Evolutionary conservation across 2,888 invertebrate species (phyloP), one percentile per base, ranked within the genome.

Genomic region (Clusia tigrina): DNA sequence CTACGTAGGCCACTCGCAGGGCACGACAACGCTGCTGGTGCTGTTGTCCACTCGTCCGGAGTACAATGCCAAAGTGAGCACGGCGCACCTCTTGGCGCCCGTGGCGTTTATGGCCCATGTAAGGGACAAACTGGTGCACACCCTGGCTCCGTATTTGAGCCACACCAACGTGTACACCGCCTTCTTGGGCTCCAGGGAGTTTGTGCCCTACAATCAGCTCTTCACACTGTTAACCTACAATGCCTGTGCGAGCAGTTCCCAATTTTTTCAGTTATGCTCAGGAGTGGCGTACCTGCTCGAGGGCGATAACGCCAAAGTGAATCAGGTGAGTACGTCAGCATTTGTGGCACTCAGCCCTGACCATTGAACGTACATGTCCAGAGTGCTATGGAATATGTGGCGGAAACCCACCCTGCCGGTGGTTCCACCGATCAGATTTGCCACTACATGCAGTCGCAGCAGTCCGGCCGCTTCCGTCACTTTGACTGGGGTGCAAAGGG

Each of bases 131-230:
- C 51, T 77, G 9, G 77, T 87, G 5, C 75, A 72, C 2, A 52
- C 77, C 1, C 66, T 88, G 1, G 77, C 86, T 2, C 82, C 81
- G 0, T 82, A 73, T 63, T 55, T 78, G 62, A 80, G 78, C 0
- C 68, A 71, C 10, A 48, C 58, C 1, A 76, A 75, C 38, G 54
- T 37, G 1, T 72, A 72, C 22, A 68, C 74, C 0, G 59, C 58
- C 0, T 32, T 81, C 1, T 74, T 80, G 42, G 67, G 69, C 2
- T 63, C 42, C n/a, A 75, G 88, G 37, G 90, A 92, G 73, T 88
- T 93, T 63, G 64, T 89, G 54, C 91, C 91, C 0, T 86, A 86
- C 46, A 83, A 74, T 55, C 78, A 76, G 0, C 78, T 89, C 1
- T 74, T 86, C 66, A 78, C 83, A 2, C 79, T 83, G 0, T 78